Base-by-base conservation (phyloP, 2,113 vertebrate species). In the Serinus canaria region DNA sequence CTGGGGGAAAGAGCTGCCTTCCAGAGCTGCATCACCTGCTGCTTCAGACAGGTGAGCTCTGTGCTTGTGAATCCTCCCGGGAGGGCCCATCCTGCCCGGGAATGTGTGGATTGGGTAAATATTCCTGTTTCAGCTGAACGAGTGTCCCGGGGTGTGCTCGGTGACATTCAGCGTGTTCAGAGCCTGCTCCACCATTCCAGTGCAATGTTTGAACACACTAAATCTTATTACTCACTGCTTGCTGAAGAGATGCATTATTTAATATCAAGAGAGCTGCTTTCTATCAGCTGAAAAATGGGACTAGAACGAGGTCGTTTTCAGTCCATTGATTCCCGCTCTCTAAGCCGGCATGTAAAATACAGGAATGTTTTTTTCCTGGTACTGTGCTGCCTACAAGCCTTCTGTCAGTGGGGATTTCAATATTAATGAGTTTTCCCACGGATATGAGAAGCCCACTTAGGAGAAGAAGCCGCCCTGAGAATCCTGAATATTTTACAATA, bases 201-300 rank as follows among this genome's bases (percentile, higher is more conserved):
- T 93, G 91, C 28, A 44, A 35, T 86, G 62, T 92, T 85, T 89
- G 79, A 96, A 88, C 74, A 90, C 74, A 85, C 62, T 30, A 94
- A 81, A 96, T 83, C 55, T 59, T 43, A 41, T 85, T 92, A 50
- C 41, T 79, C 70, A 17, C 76, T 94, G 33, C 83, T 95, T 91
- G 53, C 64, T 85, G 68, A 79, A 92, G 76, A 87, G 83, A 73
- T 86, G 62, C 33, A 75, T 94, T 86, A 75, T 27, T 93, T 96
- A 88, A 46, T 59, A 84, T 66, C 75, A 70, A 49, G 94, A 95
- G 60, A 44, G 63, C 39, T 72, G 35, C 37, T 89, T 82, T 89
- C 73, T 94, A 59, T 97, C 92, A 79, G 56, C 63, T 60, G 89
- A 80, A 87, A 58, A 95, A 83, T 52, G 94, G 62, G 59, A 92